Percentiles rank a stretch among this genome's conserved stretches.
These are phyloP conservation scores for Temnothorax unifasciatus DNA, from an alignment of 2,888 invertebrate species.

Conservation along the genomic window DNA sequence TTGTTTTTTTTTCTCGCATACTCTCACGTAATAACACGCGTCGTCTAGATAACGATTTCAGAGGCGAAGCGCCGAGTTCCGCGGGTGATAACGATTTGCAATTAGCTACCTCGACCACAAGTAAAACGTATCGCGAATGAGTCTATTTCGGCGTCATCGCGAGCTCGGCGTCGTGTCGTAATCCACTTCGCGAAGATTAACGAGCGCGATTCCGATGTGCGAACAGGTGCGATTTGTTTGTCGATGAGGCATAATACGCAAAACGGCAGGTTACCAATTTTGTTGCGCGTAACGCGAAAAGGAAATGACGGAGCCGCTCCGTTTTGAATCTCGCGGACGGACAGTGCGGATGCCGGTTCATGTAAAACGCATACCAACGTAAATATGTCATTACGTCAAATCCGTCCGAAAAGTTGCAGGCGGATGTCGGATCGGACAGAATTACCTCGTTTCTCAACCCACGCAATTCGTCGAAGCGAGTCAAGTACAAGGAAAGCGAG, in stretches of 20 bases:
- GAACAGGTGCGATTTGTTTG: constrained; percentile 74
- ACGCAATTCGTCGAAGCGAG: neutral
- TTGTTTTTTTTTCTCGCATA: constrained; percentile 2
- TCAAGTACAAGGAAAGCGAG: neutral
- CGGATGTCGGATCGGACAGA: constrained; percentile 10
- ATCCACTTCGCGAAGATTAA: constrained; percentile 36
- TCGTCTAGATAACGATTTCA: neutral
- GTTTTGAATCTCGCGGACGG: neutral
- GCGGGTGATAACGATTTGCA: constrained; percentile 1
- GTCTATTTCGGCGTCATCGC: constrained; percentile 10
- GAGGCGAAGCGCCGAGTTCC: neutral
- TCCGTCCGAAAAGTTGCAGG: constrained; percentile 28
- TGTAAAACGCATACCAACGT: neutral
- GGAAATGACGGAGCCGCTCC: neutral
- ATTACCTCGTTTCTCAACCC: neutral
- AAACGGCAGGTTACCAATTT: constrained; percentile 69
- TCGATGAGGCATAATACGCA: constrained; percentile 47
- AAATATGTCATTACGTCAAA: constrained; percentile 32
- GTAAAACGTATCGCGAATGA: neutral
- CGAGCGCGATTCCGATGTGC: constrained; percentile 12
- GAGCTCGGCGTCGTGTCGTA: neutral
- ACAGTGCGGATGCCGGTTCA: neutral
- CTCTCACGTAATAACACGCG: neutral
- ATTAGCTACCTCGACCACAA: neutral
- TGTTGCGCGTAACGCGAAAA: neutral